These are phyloP conservation scores for Euplexia lucipara DNA, from an alignment of 2,888 invertebrate genomes.

Conservation along the genomic window DNA sequence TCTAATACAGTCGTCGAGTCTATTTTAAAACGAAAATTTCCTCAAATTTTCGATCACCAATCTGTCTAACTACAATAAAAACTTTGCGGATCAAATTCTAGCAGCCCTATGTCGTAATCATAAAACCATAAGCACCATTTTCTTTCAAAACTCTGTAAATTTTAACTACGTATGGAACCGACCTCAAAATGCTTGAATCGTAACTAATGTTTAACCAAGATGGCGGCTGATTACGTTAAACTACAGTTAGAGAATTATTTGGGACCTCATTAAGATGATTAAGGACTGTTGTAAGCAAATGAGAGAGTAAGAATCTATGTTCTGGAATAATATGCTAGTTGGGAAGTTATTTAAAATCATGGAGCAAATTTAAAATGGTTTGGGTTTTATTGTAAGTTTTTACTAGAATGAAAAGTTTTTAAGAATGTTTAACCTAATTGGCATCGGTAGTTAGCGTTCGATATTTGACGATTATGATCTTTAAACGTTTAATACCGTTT, in stretches of 20 bases:
- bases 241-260: constrained; percentile 47
- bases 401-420: no score
- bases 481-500: no score
- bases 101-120: constrained; percentile 13
- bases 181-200: constrained; percentile 30
- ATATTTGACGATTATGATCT: no score
- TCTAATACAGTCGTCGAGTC: neutral
- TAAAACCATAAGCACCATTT: constrained; percentile 20
- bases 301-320: constrained; percentile 5
- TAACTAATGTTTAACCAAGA: constrained; percentile 44
- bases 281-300: constrained; percentile 5
- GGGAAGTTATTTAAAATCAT: no score
- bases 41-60: neutral
- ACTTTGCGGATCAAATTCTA: neutral
- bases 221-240: constrained; percentile 33
- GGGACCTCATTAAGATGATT: constrained; percentile 18
- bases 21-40: constrained; percentile 1
- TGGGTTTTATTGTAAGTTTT: no score
- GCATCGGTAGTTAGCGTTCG: no score
- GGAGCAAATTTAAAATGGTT: no score
- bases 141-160: constrained; percentile 35
- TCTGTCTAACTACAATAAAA: neutral
- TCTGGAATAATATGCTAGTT: constrained; percentile 19
- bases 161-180: constrained; percentile 43
- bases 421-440: no score